Evolutionary conservation across 2,113 vertebrate species (phyloP).

Genomic region (Lipophrys pholis): DNA sequence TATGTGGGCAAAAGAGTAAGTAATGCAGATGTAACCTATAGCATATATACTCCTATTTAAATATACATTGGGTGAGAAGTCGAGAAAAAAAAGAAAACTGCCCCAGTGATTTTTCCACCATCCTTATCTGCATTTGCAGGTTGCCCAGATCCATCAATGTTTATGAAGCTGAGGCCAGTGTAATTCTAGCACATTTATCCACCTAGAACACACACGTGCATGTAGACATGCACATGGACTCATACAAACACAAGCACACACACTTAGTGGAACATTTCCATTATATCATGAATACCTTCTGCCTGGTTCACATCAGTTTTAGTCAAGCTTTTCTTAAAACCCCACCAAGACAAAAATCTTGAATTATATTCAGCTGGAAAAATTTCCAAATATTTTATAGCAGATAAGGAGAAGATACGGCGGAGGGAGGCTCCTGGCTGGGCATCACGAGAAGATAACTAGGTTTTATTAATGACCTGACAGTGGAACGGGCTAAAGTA

Average conservation of each 20-base stretch:
- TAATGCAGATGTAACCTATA: constrained; percentile 88
- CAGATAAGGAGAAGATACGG: constrained; percentile 90
- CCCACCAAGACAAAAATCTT: constrained; percentile 84
- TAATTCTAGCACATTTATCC: constrained; percentile 84
- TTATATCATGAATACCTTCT: constrained; percentile 75
- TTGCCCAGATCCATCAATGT: constrained; percentile 93
- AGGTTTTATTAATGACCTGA: constrained; percentile 99
- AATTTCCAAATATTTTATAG: constrained; percentile 93
- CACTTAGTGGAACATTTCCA: constrained; percentile 71
- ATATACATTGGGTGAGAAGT: constrained; percentile 87
- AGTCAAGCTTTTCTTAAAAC: constrained; percentile 82
- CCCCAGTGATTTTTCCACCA: constrained; percentile 81
- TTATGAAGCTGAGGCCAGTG: constrained; percentile 80
- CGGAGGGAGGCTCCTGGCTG: constrained; percentile 82
- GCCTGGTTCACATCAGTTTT: constrained; percentile 50
- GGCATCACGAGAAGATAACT: constrained; percentile 91
- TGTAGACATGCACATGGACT: constrained; percentile 57
- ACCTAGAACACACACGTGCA: constrained; percentile 69
- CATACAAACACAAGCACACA: constrained; percentile 63
- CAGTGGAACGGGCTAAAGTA: constrained; percentile 90
- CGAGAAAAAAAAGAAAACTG: constrained; percentile 57
- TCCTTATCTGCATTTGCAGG: constrained; percentile 97
- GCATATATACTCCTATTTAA: constrained; percentile 83
- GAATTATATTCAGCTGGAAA: constrained; percentile 87
- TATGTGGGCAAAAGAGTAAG: constrained; percentile 85